These are phyloP conservation scores for Megaceryle maxima DNA, from an alignment of 2,113 vertebrate species.

Conservation along the genomic window DNA sequence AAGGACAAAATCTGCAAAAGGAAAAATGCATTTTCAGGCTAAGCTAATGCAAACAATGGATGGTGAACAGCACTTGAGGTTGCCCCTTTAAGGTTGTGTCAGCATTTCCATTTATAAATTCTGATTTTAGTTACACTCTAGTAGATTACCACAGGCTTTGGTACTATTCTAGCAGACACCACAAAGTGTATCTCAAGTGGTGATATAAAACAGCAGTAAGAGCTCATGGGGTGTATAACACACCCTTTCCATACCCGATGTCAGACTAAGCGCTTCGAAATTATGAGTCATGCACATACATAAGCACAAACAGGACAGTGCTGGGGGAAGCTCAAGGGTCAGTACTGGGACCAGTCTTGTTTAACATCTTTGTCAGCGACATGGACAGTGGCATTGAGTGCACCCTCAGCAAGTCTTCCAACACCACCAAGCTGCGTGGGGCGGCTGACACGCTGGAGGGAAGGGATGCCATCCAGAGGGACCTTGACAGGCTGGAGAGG, in stretches of 20 bases:
- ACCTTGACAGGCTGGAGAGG: too few species aligned
- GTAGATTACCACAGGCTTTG: conserved; percentile 14
- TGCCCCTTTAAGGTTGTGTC: conserved; percentile 49
- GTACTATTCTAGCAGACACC: conserved; percentile 18
- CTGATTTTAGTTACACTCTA: conserved; percentile 33
- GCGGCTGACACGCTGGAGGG: too few species aligned
- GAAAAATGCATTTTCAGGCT: conserved; percentile 43
- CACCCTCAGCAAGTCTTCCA: too few species aligned
- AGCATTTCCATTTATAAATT: conserved; percentile 63
- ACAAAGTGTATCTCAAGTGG: background rate
- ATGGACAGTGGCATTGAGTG: too few species aligned
- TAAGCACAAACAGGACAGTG: background rate
- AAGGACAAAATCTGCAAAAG: conserved; percentile 58
- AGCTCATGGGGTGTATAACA: background rate
- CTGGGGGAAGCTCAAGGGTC: too few species aligned
- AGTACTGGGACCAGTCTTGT: too few species aligned
- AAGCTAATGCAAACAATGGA: conserved; percentile 43
- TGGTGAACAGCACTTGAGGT: conserved; percentile 30
- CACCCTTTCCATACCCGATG: background rate
- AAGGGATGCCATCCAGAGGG: too few species aligned
- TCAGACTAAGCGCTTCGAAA: background rate
- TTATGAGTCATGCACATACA: rapidly evolving
- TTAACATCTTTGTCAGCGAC: too few species aligned
- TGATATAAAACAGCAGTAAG: background rate
- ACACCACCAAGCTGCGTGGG: too few species aligned